Percentiles rank a stretch among this genome's conserved stretches.
phyloP scores from a whole-genome alignment of 2,888 invertebrate species.

The Hydropsyche betteni region DNA sequence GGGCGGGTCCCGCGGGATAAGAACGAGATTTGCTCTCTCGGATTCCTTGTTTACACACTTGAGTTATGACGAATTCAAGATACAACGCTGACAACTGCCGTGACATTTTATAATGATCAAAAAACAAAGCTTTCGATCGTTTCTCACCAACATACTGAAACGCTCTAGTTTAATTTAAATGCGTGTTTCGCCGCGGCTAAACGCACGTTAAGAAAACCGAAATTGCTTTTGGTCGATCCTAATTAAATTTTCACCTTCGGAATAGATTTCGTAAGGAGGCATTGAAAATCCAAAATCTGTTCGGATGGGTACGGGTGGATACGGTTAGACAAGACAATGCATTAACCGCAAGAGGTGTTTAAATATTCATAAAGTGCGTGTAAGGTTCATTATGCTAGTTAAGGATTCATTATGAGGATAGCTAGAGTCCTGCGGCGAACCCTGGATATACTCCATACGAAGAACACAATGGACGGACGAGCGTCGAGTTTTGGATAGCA shows the following conservation, averaged over 20 bases:
- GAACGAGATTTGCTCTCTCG: conserved; percentile 44
- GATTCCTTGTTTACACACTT: conserved; percentile 49
- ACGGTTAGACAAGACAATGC: conserved; percentile 41
- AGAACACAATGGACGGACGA: conserved; percentile 27
- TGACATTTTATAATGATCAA: not conserved
- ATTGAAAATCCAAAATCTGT: conserved; percentile 18
- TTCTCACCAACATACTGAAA: too few relatives aligned
- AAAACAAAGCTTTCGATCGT: not conserved
- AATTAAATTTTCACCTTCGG: conserved; percentile 10
- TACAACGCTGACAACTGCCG: conserved; percentile 44
- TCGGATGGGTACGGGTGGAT: not conserved
- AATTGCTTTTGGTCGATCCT: not conserved
- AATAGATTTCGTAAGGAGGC: not conserved
- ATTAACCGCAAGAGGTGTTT: conserved; percentile 38
- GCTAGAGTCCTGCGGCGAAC: conserved; percentile 35
- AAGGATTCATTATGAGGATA: conserved; percentile 50
- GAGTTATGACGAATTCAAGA: conserved; percentile 42
- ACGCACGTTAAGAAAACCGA: too few relatives aligned
- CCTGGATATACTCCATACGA: conserved; percentile 2
- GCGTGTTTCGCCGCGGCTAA: too few relatives aligned
- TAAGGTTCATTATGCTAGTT: conserved; percentile 49
- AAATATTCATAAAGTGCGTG: conserved; percentile 51
- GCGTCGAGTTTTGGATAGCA: conserved; percentile 3
- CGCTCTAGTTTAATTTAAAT: too few relatives aligned
- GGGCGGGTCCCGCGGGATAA: conserved; percentile 17